Conservation (phyloP, 2,797 vertebrate genomes). For the Moxostoma hubbsi region DNA sequence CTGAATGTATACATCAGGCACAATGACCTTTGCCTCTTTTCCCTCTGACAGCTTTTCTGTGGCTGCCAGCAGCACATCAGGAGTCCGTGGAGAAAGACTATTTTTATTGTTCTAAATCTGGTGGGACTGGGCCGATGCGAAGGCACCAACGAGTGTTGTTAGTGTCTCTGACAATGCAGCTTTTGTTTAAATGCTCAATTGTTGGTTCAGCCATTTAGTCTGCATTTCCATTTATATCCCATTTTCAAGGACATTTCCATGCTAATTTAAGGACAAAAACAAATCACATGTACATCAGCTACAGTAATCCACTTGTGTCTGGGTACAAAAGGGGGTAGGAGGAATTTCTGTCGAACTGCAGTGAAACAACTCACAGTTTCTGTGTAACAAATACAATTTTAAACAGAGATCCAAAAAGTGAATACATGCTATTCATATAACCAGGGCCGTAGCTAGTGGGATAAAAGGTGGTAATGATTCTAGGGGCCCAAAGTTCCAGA, state of each 20-base stretch:
- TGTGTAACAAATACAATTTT: background rate
- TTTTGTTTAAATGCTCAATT: slow-evolving; percentile 75
- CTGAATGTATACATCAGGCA: slow-evolving; percentile 73
- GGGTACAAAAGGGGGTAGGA: slow-evolving; percentile 29
- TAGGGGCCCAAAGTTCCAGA: too few species aligned
- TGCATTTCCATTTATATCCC: slow-evolving; percentile 77
- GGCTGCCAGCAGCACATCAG: slow-evolving; percentile 56
- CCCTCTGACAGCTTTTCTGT: slow-evolving; percentile 47
- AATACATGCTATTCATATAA: too few species aligned
- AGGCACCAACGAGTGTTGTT: slow-evolving; percentile 77
- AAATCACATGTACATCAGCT: slow-evolving; percentile 75
- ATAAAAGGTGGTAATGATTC: too few species aligned
- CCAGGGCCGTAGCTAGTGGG: too few species aligned
- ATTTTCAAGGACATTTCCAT: slow-evolving; percentile 77
- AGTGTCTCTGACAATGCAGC: slow-evolving; percentile 62
- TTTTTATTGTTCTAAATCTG: slow-evolving; percentile 65
- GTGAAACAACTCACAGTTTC: background rate
- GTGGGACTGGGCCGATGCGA: slow-evolving; percentile 60
- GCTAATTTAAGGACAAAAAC: slow-evolving; percentile 72
- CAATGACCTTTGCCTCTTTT: slow-evolving; percentile 68
- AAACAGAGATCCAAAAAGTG: background rate
- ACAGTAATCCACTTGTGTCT: slow-evolving; percentile 75
- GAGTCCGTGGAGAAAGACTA: slow-evolving; percentile 36
- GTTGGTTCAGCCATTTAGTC: slow-evolving; percentile 67
- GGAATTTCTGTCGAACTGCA: background rate